Evolutionary conservation across 2,888 invertebrate species (phyloP), one percentile per base, ranked within the genome.

Genomic region (Sesamia inferens): DNA sequence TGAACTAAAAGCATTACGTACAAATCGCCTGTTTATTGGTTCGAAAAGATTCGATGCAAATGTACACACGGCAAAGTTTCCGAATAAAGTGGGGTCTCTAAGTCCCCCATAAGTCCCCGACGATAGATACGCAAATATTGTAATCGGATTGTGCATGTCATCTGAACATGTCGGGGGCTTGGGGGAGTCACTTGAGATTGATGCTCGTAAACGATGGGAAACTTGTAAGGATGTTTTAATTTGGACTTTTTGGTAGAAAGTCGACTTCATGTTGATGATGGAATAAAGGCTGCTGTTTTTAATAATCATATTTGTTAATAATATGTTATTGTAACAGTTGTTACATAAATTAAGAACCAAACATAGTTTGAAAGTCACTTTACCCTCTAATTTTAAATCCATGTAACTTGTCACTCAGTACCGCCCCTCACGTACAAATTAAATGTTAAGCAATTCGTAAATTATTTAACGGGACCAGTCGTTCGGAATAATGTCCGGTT

Each of bases 111-210:
- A 83, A 83, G 84, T 80, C 82, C 48, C 73, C 76, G 79, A 75
- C 78, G 83, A 86, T 86, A 78, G 86, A 82, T 86, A 83, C 85
- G 82, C 88, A 89, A 91, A 91, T 90, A 90, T 83, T 85, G 88
- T 91, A 89, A 91, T 90, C 89, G 88, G 91, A 90, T 91, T 90
- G 87, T 85, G 84, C 75, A 86, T 87, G 88, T 88, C 87, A 79
- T 80, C 80, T 51, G 79, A 79, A 54, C 63, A 74, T 74, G 76
- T 70, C 62, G 59, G 48, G 39, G 24, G 64, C 22, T 64, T 61
- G 63, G 48, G 66, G 55, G 62, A 84, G 81, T 72, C 66, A 58
- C 73, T 82, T 10, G 55, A 83, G 79, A 80, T 82, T 78, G 83
- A 80, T 82, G 74, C 59, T 58, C 63, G 61, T 78, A 73, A 80